A percentile compares a stretch with the other conserved stretches of the same genome.
Conservation (phyloP, 2,888 invertebrate species). For the Noctua janthina region DNA sequence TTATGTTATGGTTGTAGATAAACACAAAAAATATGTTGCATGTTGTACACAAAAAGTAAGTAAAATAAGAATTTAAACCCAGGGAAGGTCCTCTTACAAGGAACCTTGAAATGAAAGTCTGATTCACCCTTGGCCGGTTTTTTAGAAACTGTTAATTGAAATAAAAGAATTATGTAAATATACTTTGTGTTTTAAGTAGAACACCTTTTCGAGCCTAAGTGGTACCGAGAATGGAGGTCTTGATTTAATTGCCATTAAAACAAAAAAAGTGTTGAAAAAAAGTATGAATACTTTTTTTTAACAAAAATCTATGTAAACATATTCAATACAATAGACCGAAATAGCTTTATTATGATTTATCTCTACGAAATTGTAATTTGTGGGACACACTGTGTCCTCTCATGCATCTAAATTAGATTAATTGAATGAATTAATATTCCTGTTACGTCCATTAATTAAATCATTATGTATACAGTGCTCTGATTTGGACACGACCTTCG, state of each 20-base stretch:
- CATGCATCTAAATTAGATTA: slow-evolving; percentile 32
- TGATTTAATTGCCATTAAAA: not conserved
- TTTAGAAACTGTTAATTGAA: slow-evolving; percentile 12
- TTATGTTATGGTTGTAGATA: not conserved
- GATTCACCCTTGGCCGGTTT: not conserved
- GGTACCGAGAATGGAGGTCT: not conserved
- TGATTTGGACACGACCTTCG: not conserved
- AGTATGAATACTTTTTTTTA: too few relatives aligned
- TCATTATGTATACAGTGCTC: not conserved
- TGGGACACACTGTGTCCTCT: not conserved
- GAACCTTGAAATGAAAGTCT: not conserved
- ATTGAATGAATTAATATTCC: slow-evolving; percentile 40
- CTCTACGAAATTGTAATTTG: slow-evolving; percentile 24
- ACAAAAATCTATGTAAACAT: too few relatives aligned
- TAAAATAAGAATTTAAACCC: not conserved
- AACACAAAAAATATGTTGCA: not conserved
- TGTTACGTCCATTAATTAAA: slow-evolving; percentile 16
- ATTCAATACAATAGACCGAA: not conserved
- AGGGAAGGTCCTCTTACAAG: not conserved
- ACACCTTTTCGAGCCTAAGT: slow-evolving; percentile 14
- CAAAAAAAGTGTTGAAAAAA: not conserved
- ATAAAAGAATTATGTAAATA: slow-evolving; percentile 3
- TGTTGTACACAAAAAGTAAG: not conserved
- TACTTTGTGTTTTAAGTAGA: slow-evolving; percentile 13
- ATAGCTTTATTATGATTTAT: slow-evolving; percentile 5